Evolutionary conservation across 1,140 invertebrate species (phyloP), one percentile per base, ranked within the genome.

Genomic region (Drosophila mauritiana): DNA sequence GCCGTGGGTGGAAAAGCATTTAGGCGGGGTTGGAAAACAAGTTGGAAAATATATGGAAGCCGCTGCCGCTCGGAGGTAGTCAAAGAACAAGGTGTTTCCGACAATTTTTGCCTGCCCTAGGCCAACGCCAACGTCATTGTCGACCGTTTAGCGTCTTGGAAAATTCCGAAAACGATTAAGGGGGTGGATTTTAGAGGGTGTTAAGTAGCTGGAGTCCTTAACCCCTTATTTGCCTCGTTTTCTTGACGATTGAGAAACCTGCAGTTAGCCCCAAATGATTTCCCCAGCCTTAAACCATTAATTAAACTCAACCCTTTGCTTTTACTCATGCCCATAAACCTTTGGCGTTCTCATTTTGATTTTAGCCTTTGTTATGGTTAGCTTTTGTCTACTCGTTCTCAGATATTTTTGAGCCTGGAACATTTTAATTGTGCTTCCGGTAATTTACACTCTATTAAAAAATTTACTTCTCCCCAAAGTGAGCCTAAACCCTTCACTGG

Each of bases 371-470:
- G 49, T 59, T 80, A 78, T 48, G 63, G 6, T 20, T 11, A 12
- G 53, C 61, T 53, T 34, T 58, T 43, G 58, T 49, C 64, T 72
- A 43, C 51, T 49, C 59, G 52, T 58, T 42, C 25, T 17, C 20
- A 15, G 58, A 48, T 42, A 67, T 65, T 68, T 68, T 57, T 22
- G 20, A 55, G 52, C 45, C 68, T 40, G 49, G 67, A 56, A 69
- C 52, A 59, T 78, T 88, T 86, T 82, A 88, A 88, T 88, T 88
- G 83, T 80, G 80, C 77, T 88, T 88, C 84, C 84, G 84, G 79
- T 70, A 78, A 88, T 88, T 88, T 88, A 73, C 79, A 78, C 73
- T 88, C 84, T 70, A 84, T 89, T 88, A 80, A 77, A 88, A 86
- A 88, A 76, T 86, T 73, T 75, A 85, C 65, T 79, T 53, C 48